Evolutionary conservation across 2,113 vertebrate genomes (phyloP), one percentile per base, ranked within the genome.

Genomic region (Clarias gariepinus): DNA sequence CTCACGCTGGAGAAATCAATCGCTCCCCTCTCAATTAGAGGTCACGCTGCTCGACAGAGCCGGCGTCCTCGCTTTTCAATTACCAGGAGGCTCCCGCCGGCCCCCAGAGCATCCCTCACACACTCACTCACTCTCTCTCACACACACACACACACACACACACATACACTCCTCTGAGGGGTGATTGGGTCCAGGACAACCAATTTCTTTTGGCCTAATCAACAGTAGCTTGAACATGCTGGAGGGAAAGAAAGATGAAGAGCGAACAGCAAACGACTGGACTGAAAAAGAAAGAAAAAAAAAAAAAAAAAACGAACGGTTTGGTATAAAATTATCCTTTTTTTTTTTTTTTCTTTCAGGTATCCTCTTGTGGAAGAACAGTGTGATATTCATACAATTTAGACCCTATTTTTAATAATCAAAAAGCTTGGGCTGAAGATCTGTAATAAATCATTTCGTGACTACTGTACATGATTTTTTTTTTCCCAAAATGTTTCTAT

Each of bases 201-300:
- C 94, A 94, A 94, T 95, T 93, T 94, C 92, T 93, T 92, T 93
- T 90, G 90, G 89, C 91, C 92, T 94, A 92, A 94, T 94, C 93
- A 94, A 94, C 92, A 94, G 90, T 91, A 92, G 92, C 91, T 93
- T 89, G 89, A 91, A 88, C 91, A 91, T 89, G 88, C 86, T 90
- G 66, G 87, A 91, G 92, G 90, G 91, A 91, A 86, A 87, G 87
- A 86, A 86, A 86, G 89, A 89, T 82, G 89, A 89, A 90, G 33
- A 83, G 86, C 74, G 47, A 88, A 68, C 87, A 85, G 74, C 53
- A 88, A 87, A 80, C 36, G 60, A 82, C 19, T 52, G 71, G 76
- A 41, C 21, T 25, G 9, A 60, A 53, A 71, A 61, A 53, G 8
- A 58, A 53, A 71, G 53, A 36, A 47, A 47, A 47, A 47, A 47